Percentiles rank a stretch among this genome's conserved stretches.
phyloP scores from a whole-genome alignment of 1,140 invertebrate genomes.

The Orius laevigatus region DNA sequence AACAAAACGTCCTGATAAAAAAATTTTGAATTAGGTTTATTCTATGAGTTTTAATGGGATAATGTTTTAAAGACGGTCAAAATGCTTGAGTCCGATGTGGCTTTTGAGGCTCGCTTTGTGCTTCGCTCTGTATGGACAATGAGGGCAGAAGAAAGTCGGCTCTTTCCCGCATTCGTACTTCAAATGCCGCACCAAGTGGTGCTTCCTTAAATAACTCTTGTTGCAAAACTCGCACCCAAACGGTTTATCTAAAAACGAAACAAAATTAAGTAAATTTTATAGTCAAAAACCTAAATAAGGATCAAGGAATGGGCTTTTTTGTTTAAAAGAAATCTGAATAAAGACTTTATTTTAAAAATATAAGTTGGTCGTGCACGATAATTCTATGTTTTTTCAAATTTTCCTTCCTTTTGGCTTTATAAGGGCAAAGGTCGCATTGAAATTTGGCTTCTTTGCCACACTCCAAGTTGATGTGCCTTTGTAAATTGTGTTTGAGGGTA shows the following conservation, averaged over 20 bases:
- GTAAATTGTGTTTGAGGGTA: conserved; percentile 28
- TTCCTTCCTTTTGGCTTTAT: conserved; percentile 23
- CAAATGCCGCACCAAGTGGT: too few relatives aligned
- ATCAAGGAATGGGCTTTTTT: background rate
- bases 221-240: too few relatives aligned
- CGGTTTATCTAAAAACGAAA: too few relatives aligned
- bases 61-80: too few relatives aligned
- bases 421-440: conserved; percentile 26
- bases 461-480: conserved; percentile 32
- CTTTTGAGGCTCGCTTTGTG: too few relatives aligned
- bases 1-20: too few relatives aligned
- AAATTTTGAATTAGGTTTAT: too few relatives aligned
- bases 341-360: background rate
- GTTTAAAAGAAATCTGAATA: background rate
- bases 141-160: background rate
- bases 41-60: too few relatives aligned
- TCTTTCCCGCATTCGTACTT: background rate
- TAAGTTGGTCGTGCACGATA: too few relatives aligned
- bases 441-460: conserved; percentile 37
- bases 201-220: too few relatives aligned
- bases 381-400: conserved; percentile 21
- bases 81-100: too few relatives aligned
- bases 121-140: too few relatives aligned
- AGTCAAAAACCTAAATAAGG: background rate
- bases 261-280: background rate